Conservation (phyloP, 2,888 invertebrate genomes). For the Torymus auratus region DNA sequence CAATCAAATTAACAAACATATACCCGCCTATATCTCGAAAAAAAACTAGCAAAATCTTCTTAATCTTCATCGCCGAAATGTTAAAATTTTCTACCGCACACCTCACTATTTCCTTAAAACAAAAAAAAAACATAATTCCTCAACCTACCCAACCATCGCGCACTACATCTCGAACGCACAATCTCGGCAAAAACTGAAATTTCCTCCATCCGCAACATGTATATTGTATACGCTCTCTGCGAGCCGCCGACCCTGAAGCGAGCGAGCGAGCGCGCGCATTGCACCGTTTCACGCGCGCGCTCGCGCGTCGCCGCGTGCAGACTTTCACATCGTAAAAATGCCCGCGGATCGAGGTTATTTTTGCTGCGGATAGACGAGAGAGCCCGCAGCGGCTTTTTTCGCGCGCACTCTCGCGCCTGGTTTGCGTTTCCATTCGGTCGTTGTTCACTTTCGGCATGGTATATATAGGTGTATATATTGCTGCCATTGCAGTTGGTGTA, state of each 20-base stretch:
- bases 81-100: no score
- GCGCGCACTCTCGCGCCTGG: slow-evolving; percentile 15
- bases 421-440: background rate
- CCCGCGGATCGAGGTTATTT: slow-evolving; percentile 57
- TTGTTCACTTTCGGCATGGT: background rate
- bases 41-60: no score
- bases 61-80: no score
- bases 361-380: slow-evolving; percentile 40
- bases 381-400: background rate
- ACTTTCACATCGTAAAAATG: slow-evolving; percentile 59
- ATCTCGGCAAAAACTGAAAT: slow-evolving; percentile 18
- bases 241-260: slow-evolving; percentile 35
- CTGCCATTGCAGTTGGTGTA: no score
- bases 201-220: slow-evolving; percentile 17
- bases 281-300: slow-evolving; percentile 29
- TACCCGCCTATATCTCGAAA: no score
- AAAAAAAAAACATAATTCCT: no score
- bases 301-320: slow-evolving; percentile 32
- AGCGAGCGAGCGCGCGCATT: slow-evolving; percentile 24
- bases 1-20: no score
- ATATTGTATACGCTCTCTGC: background rate
- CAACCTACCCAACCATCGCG: no score
- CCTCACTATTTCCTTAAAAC: no score
- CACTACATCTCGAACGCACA: no score
- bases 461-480: no score